Percentiles rank a stretch among this genome's conserved stretches.
Evolutionary conservation across 2,888 invertebrate genomes (phyloP).

Genomic region (Pomacea canaliculata): DNA sequence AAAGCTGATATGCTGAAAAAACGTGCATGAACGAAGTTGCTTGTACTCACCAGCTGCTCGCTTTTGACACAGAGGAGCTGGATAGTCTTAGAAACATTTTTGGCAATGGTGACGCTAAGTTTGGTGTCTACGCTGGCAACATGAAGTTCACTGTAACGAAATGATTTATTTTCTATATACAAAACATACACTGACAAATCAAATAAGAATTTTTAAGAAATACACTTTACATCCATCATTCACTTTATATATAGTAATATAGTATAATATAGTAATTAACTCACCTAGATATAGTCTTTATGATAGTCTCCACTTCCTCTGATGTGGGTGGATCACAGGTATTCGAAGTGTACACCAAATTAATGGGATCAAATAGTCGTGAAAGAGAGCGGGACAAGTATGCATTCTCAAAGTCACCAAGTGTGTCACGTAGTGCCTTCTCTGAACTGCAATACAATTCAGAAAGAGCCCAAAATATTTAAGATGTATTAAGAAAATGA

Average conservation of each 20-base stretch:
- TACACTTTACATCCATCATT: too few relatives aligned
- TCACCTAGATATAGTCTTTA: conserved; percentile 70
- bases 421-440: conserved; percentile 62
- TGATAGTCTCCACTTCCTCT: conserved; percentile 81
- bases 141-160: conserved; percentile 79
- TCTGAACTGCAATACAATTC: conserved; percentile 68
- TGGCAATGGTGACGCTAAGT: conserved; percentile 82
- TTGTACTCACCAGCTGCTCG: conserved; percentile 74
- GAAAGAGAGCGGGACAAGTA: conserved; percentile 87
- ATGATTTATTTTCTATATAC: too few relatives aligned
- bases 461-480: background rate
- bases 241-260: too few relatives aligned
- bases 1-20: too few relatives aligned
- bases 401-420: conserved; percentile 85
- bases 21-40: too few relatives aligned
- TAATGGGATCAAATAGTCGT: conserved; percentile 85
- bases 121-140: conserved; percentile 87
- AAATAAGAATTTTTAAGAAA: too few relatives aligned
- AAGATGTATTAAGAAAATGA: background rate
- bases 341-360: conserved; percentile 82
- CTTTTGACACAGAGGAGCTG: conserved; percentile 83
- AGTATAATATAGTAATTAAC: background rate
- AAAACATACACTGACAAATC: too few relatives aligned
- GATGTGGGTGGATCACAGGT: conserved; percentile 77
- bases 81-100: conserved; percentile 87